phyloP scores from a whole-genome alignment of 2,797 vertebrate species.

The Amblyopsis hoosieri region DNA sequence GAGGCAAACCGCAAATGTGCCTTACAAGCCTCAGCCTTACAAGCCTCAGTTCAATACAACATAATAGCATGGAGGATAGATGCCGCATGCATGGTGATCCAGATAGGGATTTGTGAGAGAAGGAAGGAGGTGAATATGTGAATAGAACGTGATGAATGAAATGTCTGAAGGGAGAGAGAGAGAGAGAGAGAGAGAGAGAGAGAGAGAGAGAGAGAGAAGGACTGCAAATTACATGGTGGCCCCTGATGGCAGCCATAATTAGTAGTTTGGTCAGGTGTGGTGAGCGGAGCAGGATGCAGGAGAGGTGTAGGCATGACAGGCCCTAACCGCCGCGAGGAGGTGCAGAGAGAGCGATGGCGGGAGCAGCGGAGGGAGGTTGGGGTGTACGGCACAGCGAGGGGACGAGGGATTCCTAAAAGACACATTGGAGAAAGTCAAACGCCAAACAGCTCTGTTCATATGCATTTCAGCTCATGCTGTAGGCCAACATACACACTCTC shows the following conservation, averaged over 20 bases:
- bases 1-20: no score
- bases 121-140: constrained; percentile 33
- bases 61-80: constrained; percentile 15
- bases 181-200: constrained; percentile 9
- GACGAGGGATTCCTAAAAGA: no score
- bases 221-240: constrained; percentile 72
- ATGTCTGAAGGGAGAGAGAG: constrained; percentile 54
- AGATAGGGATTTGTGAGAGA: constrained; percentile 36
- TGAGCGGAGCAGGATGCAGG: constrained; percentile 66
- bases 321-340: background rate
- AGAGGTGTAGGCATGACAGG: constrained; percentile 24
- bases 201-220: constrained; percentile 51
- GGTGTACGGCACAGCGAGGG: background rate
- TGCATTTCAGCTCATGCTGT: background rate
- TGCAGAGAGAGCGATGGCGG: background rate
- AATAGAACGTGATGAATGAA: constrained; percentile 73
- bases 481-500: background rate
- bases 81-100: constrained; percentile 12
- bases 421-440: background rate
- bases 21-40: no score
- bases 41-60: no score
- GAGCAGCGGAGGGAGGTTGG: background rate
- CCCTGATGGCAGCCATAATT: constrained; percentile 72
- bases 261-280: constrained; percentile 74
- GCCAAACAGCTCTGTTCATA: background rate